These are phyloP conservation scores for Gasteruption jaculator DNA, from an alignment of 2,888 invertebrate genomes.

Conservation along the genomic window DNA sequence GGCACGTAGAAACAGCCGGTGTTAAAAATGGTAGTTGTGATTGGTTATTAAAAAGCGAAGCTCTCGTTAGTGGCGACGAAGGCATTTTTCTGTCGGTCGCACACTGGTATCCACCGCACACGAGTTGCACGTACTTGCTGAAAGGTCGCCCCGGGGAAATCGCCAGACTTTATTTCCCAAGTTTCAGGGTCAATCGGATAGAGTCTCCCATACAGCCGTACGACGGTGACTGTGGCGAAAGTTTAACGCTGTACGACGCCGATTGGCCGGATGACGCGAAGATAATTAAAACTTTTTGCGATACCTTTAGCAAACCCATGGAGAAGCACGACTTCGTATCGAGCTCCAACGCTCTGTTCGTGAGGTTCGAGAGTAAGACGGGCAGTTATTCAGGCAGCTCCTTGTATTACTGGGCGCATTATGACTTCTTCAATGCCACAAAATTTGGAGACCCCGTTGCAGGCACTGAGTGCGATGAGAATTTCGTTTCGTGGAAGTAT, in stretches of 20 bases:
- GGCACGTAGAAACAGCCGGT: slow-evolving; percentile 85
- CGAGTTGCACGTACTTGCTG: slow-evolving; percentile 86
- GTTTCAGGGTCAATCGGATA: slow-evolving; percentile 83
- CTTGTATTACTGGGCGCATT: slow-evolving; percentile 90
- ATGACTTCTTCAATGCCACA: slow-evolving; percentile 90
- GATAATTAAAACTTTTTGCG: slow-evolving; percentile 91
- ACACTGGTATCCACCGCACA: slow-evolving; percentile 92
- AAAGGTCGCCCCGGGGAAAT: slow-evolving; percentile 83
- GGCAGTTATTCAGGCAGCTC: slow-evolving; percentile 93
- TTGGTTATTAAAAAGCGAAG: slow-evolving; percentile 82
- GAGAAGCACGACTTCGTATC: slow-evolving; percentile 91
- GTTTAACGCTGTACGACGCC: slow-evolving; percentile 84
- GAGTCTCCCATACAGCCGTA: slow-evolving; percentile 83
- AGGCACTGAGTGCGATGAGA: slow-evolving; percentile 81
- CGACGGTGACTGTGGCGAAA: slow-evolving; percentile 87
- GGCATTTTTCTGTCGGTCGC: slow-evolving; percentile 88
- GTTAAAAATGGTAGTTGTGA: slow-evolving; percentile 83
- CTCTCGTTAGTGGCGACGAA: slow-evolving; percentile 75
- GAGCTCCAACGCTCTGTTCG: slow-evolving; percentile 80
- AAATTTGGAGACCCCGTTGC: slow-evolving; percentile 78
- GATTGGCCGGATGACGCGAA: slow-evolving; percentile 83
- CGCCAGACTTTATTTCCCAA: slow-evolving; percentile 85
- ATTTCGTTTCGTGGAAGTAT: slow-evolving; percentile 80
- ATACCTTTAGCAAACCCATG: slow-evolving; percentile 89
- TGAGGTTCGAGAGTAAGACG: slow-evolving; percentile 86